phyloP scores from a whole-genome alignment of 2,888 invertebrate species.

The Gryllus longicercus region DNA sequence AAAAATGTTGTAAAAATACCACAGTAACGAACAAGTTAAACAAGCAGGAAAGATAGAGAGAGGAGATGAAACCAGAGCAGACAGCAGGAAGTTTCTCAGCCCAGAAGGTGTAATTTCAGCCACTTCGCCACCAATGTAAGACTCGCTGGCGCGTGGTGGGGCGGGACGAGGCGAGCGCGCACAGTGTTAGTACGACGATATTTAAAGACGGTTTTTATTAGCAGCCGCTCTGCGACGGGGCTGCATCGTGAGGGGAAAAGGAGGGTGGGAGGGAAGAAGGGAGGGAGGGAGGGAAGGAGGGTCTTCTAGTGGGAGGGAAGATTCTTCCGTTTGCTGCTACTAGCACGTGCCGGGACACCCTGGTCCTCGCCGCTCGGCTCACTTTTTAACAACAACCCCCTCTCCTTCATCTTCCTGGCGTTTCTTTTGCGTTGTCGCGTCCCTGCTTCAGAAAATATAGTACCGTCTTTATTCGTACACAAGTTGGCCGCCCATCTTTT shows the following conservation, averaged over 20 bases:
- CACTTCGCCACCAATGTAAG: background rate
- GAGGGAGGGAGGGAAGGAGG: too few species aligned
- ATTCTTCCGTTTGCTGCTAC: too few species aligned
- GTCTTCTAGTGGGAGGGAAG: too few species aligned
- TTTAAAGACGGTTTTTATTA: background rate
- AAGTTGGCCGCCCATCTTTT: background rate
- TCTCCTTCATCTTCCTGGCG: background rate
- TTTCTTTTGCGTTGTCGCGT: background rate
- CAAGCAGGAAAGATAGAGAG: too few species aligned
- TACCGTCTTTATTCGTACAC: background rate
- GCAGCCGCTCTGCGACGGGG: background rate
- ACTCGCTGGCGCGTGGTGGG: background rate
- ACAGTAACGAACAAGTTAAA: too few species aligned
- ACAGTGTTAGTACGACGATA: background rate
- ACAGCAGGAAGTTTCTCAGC: background rate
- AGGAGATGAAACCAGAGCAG: background rate
- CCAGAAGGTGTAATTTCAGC: background rate
- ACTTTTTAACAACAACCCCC: background rate
- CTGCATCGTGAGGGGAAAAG: background rate
- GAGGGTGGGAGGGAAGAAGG: background rate
- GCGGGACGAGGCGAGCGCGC: too few species aligned
- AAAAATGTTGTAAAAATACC: too few species aligned
- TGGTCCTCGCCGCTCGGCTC: background rate
- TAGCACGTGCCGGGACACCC: background rate
- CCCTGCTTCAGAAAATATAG: too few species aligned